phyloP scores from a whole-genome alignment of 2,797 vertebrate species.

The Phrynocephalus guinanensis region DNA sequence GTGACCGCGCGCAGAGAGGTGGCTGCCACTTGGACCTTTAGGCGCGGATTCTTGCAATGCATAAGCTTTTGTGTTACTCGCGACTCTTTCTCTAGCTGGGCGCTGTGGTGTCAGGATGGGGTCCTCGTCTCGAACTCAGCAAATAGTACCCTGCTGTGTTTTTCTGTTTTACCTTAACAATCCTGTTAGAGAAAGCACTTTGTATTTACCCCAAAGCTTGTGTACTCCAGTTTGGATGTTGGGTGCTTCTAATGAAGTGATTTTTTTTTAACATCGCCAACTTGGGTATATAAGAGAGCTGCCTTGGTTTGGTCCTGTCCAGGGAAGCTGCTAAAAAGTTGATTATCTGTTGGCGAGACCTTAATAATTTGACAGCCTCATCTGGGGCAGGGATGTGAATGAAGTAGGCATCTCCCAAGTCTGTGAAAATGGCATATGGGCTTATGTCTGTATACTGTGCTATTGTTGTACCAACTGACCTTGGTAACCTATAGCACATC shows the following conservation, averaged over 20 bases:
- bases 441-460: neutral
- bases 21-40: neutral
- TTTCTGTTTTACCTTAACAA: neutral
- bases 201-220: neutral
- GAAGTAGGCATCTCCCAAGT: no score
- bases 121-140: neutral
- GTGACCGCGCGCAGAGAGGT: neutral
- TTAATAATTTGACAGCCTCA: neutral
- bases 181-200: neutral
- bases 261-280: neutral
- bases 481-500: neutral
- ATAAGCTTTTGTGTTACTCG: neutral
- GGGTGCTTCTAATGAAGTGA: neutral
- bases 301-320: neutral
- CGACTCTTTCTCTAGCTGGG: neutral
- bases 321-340: neutral
- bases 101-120: neutral
- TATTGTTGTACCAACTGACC: neutral
- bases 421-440: no score
- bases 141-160: no score
- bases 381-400: neutral
- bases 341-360: neutral
- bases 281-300: neutral
- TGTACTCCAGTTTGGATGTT: no score
- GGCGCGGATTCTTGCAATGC: neutral